Evolutionary conservation across 2,797 vertebrate species (phyloP).

Genomic region (Sorex maritimensis): DNA sequence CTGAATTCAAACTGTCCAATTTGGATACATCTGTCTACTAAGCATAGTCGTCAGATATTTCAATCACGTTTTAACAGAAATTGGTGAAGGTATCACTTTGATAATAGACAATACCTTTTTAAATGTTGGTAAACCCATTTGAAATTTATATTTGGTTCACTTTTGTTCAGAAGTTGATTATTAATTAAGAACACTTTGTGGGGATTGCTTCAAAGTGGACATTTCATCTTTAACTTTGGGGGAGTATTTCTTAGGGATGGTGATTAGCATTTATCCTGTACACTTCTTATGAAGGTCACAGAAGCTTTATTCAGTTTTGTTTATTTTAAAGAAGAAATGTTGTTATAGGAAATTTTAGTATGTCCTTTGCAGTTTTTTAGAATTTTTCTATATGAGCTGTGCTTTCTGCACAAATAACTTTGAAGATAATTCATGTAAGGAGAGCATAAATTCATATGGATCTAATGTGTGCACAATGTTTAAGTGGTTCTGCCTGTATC

Average conservation of each 20-base stretch:
- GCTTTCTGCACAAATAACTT: neutral
- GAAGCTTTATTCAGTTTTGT: neutral
- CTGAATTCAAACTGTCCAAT: slow-evolving; percentile 10
- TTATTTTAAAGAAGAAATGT: slow-evolving; percentile 11
- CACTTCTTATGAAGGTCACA: neutral
- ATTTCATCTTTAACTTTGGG: neutral
- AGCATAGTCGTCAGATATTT: neutral
- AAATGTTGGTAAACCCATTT: slow-evolving; percentile 8
- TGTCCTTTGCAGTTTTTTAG: neutral
- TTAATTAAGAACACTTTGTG: neutral
- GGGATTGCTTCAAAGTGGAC: neutral
- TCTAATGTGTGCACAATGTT: neutral
- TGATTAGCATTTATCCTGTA: neutral
- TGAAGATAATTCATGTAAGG: neutral
- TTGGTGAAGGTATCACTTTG: neutral
- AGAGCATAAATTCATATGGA: neutral
- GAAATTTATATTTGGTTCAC: slow-evolving; percentile 15
- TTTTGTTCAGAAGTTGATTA: slow-evolving; percentile 20
- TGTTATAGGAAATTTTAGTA: neutral
- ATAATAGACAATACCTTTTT: slow-evolving; percentile 11
- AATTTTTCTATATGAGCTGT: neutral
- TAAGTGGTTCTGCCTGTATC: too few relatives aligned
- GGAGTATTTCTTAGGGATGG: neutral
- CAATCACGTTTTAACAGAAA: slow-evolving; percentile 25
- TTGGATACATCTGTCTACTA: neutral